Conservation (phyloP, 2,113 vertebrate genomes). For the Pongo pygmaeus region DNA sequence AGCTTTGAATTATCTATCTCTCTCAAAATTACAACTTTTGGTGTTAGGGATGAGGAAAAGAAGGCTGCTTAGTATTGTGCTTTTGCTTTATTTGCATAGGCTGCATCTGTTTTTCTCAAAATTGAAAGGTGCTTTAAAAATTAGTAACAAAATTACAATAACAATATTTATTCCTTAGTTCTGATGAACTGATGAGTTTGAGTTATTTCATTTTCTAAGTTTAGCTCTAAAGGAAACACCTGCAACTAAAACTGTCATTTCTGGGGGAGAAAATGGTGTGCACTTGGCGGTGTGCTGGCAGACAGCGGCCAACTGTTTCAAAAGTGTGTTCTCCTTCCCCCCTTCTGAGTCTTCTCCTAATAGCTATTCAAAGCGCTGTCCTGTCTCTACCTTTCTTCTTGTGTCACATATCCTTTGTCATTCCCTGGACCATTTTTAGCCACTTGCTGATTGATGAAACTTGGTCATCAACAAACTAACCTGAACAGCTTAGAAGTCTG, state of each 20-base stretch:
- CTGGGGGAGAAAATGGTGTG: background rate
- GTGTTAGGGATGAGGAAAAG: background rate
- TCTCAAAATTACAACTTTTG: background rate
- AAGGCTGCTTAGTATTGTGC: background rate
- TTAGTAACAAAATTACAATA: background rate
- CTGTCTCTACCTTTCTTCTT: background rate
- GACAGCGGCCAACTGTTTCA: background rate
- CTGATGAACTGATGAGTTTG: background rate
- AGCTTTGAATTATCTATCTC: background rate
- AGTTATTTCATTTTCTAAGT: constrained; percentile 52
- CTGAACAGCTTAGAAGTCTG: background rate
- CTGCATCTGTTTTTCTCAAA: background rate
- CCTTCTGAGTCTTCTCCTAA: background rate
- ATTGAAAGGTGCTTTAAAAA: constrained; percentile 47
- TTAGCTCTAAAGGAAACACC: constrained; percentile 63
- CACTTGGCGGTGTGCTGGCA: background rate
- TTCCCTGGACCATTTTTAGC: background rate
- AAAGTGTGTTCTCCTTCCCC: background rate
- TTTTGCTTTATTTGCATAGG: constrained; percentile 28
- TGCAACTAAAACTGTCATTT: constrained; percentile 41
- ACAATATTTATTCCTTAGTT: background rate
- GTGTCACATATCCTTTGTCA: background rate
- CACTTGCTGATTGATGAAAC: background rate
- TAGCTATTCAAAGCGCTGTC: background rate
- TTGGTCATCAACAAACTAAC: background rate